Conservation (phyloP, 1,140 invertebrate genomes). For the Aphelinus certus region DNA sequence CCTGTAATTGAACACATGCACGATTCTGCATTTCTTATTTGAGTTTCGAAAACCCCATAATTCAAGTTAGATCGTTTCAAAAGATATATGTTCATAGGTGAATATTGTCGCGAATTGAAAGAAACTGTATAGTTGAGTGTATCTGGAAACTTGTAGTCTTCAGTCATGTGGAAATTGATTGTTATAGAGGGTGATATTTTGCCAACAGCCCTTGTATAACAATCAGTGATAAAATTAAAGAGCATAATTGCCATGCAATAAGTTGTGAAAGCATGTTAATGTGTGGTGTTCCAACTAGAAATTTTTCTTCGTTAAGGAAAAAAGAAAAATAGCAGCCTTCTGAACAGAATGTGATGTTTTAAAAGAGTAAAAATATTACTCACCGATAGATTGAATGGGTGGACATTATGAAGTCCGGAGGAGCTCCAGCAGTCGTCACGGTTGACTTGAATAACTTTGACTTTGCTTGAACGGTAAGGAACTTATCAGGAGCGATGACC, state of each 20-base stretch:
- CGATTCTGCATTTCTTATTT: too few species aligned
- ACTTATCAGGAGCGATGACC: slow-evolving; percentile 78
- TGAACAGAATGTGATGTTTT: not conserved
- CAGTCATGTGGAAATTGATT: not conserved
- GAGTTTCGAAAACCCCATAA: too few species aligned
- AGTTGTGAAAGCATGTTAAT: not conserved
- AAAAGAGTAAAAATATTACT: slow-evolving; percentile 45
- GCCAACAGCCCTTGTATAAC: slow-evolving; percentile 9
- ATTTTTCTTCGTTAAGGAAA: too few species aligned
- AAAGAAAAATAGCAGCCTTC: too few species aligned
- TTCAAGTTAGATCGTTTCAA: too few species aligned
- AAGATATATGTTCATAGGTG: too few species aligned
- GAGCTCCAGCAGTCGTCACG: slow-evolving; percentile 68
- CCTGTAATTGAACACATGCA: not conserved
- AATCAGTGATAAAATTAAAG: not conserved
- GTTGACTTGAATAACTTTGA: slow-evolving; percentile 84
- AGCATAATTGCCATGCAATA: not conserved
- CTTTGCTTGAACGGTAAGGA: slow-evolving; percentile 87
- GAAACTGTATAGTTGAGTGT: too few species aligned
- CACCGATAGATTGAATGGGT: slow-evolving; percentile 85
- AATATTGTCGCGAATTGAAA: too few species aligned
- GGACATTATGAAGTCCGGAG: slow-evolving; percentile 90
- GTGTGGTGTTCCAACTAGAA: too few species aligned
- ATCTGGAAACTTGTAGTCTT: too few species aligned
- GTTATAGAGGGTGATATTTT: not conserved